Conservation (phyloP, 2,113 vertebrate genomes). For the Dryoscopus gambensis region DNA sequence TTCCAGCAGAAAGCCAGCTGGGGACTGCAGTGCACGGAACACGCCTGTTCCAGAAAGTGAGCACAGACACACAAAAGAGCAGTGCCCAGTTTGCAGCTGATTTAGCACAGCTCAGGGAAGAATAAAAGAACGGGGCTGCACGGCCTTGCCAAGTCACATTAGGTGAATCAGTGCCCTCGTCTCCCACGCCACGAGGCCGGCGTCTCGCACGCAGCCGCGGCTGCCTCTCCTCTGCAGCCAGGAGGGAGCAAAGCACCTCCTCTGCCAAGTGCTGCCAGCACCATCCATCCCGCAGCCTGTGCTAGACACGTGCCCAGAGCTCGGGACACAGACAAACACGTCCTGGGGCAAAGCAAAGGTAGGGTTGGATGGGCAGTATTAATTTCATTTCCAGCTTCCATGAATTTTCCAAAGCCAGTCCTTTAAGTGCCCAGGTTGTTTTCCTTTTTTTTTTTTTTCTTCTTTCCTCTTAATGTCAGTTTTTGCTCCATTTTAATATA, state of each 20-base stretch:
- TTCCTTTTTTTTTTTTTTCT: neutral
- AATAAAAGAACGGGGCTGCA: neutral
- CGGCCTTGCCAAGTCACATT: neutral
- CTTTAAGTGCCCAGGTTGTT: neutral
- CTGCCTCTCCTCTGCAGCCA: neutral
- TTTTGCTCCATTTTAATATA: neutral
- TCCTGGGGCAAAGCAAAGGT: neutral
- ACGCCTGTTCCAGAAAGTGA: neutral
- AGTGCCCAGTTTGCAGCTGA: slow-evolving; percentile 26
- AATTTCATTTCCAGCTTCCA: neutral
- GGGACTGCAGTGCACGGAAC: neutral
- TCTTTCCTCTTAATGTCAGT: neutral
- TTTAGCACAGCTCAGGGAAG: slow-evolving; percentile 8
- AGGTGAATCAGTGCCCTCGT: neutral
- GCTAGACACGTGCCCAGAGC: neutral
- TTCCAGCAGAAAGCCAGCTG: neutral
- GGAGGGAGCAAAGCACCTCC: neutral
- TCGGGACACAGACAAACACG: neutral
- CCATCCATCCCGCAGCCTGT: neutral
- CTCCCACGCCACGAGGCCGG: neutral
- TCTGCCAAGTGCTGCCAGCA: neutral
- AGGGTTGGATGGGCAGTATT: neutral
- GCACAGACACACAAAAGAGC: neutral
- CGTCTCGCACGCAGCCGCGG: neutral
- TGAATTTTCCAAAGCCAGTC: neutral